phyloP scores from a whole-genome alignment of 2,797 vertebrate genomes.

The Hipposideros larvatus region DNA sequence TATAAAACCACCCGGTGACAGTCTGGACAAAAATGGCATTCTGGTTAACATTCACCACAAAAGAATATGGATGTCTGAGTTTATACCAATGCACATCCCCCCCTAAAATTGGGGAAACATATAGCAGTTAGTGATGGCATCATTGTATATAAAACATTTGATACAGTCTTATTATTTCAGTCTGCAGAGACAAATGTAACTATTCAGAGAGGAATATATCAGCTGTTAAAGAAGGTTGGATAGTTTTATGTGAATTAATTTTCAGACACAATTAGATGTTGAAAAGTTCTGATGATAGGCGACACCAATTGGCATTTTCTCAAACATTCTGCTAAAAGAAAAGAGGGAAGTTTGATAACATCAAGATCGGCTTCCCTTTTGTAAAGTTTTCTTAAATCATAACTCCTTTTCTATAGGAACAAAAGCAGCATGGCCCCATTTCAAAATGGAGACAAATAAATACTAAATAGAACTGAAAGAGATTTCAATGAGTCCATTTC shows the following conservation, averaged over 20 bases:
- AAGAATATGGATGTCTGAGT: slow-evolving; percentile 57
- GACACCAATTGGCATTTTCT: slow-evolving; percentile 87
- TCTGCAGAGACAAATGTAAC: background rate
- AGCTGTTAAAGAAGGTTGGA: slow-evolving; percentile 40
- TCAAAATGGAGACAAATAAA: slow-evolving; percentile 73
- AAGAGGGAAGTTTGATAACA: slow-evolving; percentile 88
- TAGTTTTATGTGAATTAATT: slow-evolving; percentile 60
- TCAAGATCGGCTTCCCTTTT: slow-evolving; percentile 85
- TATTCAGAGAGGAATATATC: slow-evolving; percentile 31
- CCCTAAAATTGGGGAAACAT: background rate
- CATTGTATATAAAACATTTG: slow-evolving; percentile 24
- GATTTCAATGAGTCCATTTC: slow-evolving; percentile 68
- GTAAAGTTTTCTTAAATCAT: slow-evolving; percentile 86
- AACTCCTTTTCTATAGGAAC: slow-evolving; percentile 85
- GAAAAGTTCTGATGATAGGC: slow-evolving; percentile 85
- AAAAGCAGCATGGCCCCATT: slow-evolving; percentile 69
- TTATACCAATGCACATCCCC: background rate
- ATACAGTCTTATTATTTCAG: slow-evolving; percentile 24
- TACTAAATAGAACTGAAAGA: slow-evolving; percentile 56
- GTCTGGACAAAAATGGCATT: slow-evolving; percentile 65
- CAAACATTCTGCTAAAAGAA: slow-evolving; percentile 88
- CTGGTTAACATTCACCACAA: slow-evolving; percentile 54
- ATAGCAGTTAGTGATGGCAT: background rate
- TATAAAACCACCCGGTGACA: slow-evolving; percentile 62
- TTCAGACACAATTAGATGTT: slow-evolving; percentile 76